These are phyloP conservation scores for Trachelus stipa DNA, from an alignment of 2,888 invertebrate species.

Conservation along the genomic window DNA sequence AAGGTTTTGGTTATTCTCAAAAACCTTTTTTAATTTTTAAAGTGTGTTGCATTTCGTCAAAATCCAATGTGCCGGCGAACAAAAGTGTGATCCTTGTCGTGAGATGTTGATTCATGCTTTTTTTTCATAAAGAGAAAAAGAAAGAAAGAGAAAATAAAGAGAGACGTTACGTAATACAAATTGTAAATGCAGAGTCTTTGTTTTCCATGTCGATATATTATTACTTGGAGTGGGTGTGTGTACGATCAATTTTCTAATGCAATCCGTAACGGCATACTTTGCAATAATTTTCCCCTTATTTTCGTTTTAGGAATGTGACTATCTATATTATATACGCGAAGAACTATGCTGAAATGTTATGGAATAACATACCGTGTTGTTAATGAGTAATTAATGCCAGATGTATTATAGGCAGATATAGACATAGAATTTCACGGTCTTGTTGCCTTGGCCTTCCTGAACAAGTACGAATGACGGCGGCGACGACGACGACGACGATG, in stretches of 20 bases:
- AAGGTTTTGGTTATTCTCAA: conserved; percentile 38
- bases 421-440: conserved; percentile 4
- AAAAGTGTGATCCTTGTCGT: too few relatives aligned
- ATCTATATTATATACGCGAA: too few relatives aligned
- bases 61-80: conserved; percentile 24
- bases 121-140: conserved; percentile 2
- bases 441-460: conserved; percentile 2
- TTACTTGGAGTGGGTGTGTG: not conserved
- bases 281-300: not conserved
- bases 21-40: conserved; percentile 39
- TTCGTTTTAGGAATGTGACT: conserved; percentile 1
- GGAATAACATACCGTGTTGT: not conserved
- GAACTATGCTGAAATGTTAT: not conserved
- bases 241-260: not conserved
- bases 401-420: conserved; percentile 4
- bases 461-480: not conserved
- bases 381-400: not conserved
- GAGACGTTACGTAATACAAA: conserved; percentile 11
- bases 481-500: too few relatives aligned
- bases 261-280: not conserved
- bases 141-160: not conserved
- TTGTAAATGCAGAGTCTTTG: not conserved
- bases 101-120: conserved; percentile 3
- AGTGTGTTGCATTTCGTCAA: conserved; percentile 29
- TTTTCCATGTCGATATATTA: not conserved